These are phyloP conservation scores for Ascaphus truei DNA, from an alignment of 2,113 vertebrate species.

Conservation along the genomic window DNA sequence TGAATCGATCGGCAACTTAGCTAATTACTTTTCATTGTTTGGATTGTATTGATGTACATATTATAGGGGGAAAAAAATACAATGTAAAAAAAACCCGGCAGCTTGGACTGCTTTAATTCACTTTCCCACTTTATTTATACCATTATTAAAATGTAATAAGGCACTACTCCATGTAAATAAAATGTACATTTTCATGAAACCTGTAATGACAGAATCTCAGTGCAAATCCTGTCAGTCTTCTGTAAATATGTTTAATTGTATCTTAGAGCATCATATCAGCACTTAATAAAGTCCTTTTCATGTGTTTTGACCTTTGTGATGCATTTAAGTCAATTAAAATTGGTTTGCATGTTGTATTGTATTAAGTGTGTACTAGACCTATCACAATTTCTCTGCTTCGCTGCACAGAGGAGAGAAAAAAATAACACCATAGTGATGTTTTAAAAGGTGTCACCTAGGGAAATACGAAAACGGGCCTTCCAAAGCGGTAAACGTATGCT, in stretches of 20 bases:
- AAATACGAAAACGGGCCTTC: background rate
- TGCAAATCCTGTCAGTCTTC: background rate
- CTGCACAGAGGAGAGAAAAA: background rate
- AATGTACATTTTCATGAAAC: background rate
- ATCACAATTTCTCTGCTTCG: background rate
- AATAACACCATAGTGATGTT: background rate
- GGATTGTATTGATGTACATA: too few relatives aligned
- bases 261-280: background rate
- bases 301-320: background rate
- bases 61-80: too few relatives aligned
- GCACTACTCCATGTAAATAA: too few relatives aligned
- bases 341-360: constrained; percentile 6
- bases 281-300: background rate
- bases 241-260: background rate
- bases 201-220: background rate
- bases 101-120: too few relatives aligned
- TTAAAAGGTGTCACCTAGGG: background rate
- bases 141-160: too few relatives aligned
- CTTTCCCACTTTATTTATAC: too few relatives aligned
- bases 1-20: too few relatives aligned
- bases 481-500: background rate
- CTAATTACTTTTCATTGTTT: too few relatives aligned
- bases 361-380: background rate
- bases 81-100: too few relatives aligned
- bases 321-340: constrained; percentile 4